Percentiles rank a stretch among this genome's conserved stretches.
Evolutionary conservation across 2,113 vertebrate genomes (phyloP).

Genomic region (Aix galericulata): DNA sequence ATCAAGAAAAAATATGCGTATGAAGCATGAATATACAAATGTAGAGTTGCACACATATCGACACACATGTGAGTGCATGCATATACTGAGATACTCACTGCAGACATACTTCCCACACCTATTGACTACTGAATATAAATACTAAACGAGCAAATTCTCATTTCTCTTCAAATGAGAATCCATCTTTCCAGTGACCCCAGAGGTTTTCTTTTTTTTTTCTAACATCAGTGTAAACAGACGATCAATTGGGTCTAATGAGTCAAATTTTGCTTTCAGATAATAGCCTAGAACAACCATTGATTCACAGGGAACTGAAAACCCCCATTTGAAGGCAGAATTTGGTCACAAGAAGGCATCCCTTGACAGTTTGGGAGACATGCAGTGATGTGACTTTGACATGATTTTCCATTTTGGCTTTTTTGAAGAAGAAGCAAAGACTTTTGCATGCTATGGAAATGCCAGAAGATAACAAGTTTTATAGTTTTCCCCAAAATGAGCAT

Average conservation of each 20-base stretch:
- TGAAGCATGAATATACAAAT: not conserved
- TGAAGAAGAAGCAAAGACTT: constrained; percentile 10
- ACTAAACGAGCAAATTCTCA: not conserved
- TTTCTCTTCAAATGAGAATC: not conserved
- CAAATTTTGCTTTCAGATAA: not conserved
- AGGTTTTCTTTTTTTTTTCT: not conserved
- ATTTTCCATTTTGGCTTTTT: not conserved
- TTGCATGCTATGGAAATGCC: not conserved
- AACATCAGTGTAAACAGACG: not conserved
- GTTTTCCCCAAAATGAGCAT: constrained; percentile 32
- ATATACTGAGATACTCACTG: not conserved
- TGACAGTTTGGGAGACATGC: not conserved
- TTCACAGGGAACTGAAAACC: not conserved
- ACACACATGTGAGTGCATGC: not conserved
- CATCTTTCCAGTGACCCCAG: not conserved
- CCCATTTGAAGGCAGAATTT: not conserved
- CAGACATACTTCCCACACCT: not conserved
- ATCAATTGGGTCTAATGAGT: not conserved
- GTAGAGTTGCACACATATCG: not conserved
- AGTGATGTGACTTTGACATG: not conserved
- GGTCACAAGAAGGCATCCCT: not conserved
- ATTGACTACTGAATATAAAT: not conserved
- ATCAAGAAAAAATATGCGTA: not conserved
- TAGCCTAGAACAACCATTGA: not conserved
- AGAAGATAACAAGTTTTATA: constrained; percentile 11